Evolutionary conservation across 2,888 invertebrate genomes (phyloP).

Genomic region (Stratiomys singularior): DNA sequence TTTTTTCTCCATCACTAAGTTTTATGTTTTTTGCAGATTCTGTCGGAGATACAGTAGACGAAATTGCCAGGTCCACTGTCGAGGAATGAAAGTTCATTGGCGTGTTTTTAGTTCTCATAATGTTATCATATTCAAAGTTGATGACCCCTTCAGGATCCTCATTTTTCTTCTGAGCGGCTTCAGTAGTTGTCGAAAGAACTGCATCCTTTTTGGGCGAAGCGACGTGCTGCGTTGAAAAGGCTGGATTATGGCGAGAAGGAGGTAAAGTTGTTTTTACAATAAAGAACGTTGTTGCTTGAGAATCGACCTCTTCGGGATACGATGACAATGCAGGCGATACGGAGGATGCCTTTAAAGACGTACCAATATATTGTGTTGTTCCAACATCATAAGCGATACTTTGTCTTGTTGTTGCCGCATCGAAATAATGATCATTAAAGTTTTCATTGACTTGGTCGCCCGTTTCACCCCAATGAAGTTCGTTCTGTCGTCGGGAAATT

Average conservation of each 20-base stretch:
- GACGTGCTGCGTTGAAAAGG: neutral
- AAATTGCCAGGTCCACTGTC: neutral
- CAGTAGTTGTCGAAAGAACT: neutral
- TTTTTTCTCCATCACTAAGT: constrained; percentile 58
- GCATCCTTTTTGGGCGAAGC: no score
- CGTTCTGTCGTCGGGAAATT: neutral
- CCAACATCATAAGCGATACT: constrained; percentile 29
- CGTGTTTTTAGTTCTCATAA: neutral
- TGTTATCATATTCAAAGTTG: constrained; percentile 8
- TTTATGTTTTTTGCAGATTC: constrained; percentile 53
- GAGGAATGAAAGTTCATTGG: neutral
- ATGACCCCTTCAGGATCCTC: neutral
- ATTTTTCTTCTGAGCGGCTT: no score
- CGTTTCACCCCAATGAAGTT: neutral
- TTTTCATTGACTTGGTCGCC: neutral
- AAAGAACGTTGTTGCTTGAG: constrained; percentile 31
- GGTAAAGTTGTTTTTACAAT: constrained; percentile 29
- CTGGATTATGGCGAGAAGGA: neutral
- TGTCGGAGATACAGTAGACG: constrained; percentile 21
- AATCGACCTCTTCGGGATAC: neutral
- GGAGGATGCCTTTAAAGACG: neutral
- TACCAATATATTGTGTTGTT: constrained; percentile 32
- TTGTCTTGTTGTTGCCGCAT: constrained; percentile 12
- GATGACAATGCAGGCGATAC: neutral
- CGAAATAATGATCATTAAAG: constrained; percentile 36